phyloP scores from a whole-genome alignment of 2,888 invertebrate species.

The Odontothrips loti region DNA sequence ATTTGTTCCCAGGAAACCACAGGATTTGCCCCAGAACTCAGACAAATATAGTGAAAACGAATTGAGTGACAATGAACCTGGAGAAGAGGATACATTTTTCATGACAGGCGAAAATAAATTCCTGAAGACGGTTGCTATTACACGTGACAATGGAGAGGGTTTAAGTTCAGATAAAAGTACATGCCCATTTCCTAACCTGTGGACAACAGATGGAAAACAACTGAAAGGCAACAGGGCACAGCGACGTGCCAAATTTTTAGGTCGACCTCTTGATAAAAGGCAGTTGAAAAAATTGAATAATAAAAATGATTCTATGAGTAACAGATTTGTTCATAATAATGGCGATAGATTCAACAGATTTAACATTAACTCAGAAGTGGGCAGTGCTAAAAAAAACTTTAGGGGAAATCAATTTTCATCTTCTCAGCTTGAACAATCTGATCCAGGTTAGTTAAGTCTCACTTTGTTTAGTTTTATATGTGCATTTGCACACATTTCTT shows the following conservation, averaged over 20 bases:
- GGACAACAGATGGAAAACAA: neutral
- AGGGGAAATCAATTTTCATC: too few relatives aligned
- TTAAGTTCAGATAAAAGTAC: neutral
- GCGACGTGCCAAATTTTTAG: neutral
- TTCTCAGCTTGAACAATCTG: neutral
- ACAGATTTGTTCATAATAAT: neutral
- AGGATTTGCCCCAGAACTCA: neutral
- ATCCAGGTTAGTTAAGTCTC: neutral
- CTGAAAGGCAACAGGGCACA: neutral
- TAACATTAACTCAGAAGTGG: neutral
- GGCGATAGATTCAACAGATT: neutral
- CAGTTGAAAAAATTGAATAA: neutral
- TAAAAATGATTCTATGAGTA: neutral
- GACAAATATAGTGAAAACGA: neutral
- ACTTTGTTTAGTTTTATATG: neutral
- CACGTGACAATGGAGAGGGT: neutral
- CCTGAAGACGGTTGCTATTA: neutral
- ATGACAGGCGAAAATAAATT: neutral
- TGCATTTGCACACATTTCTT: neutral
- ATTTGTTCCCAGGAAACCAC: neutral
- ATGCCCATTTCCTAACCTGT: neutral
- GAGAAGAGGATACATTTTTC: neutral
- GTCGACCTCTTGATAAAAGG: neutral
- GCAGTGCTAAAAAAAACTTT: too few relatives aligned
- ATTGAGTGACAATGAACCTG: neutral